Conservation (phyloP, 2,797 vertebrate genomes). For the Gymnocypris eckloni region DNA sequence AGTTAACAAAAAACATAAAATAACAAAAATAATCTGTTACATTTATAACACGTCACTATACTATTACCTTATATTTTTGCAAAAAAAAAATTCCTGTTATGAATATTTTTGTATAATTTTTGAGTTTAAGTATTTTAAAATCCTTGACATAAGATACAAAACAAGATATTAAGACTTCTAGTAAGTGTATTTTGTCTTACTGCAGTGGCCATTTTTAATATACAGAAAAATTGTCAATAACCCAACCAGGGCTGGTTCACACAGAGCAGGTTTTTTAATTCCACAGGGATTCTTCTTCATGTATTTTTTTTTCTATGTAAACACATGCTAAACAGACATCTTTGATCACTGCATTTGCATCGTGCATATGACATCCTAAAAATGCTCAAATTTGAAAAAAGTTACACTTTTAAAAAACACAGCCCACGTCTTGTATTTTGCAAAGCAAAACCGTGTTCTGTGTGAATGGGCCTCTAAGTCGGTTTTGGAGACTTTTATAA, state of each 20-base stretch:
- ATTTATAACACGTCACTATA: not conserved
- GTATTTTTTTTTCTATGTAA: not conserved
- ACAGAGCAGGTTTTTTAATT: not conserved
- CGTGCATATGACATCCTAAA: not conserved
- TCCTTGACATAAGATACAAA: not conserved
- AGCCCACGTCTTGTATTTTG: not conserved
- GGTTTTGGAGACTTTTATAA: not conserved
- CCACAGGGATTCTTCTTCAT: not conserved
- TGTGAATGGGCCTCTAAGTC: not conserved
- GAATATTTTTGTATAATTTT: not conserved
- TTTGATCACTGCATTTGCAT: not conserved
- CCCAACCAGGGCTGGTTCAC: not conserved
- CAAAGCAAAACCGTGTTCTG: not conserved
- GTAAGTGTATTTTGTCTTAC: not conserved
- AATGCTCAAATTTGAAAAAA: not conserved
- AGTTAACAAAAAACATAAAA: not conserved
- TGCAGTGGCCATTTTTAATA: not conserved
- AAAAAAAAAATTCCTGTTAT: not conserved
- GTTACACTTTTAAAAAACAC: not conserved
- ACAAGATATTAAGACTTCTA: too few species aligned
- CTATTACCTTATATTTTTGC: not conserved
- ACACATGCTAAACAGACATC: not conserved
- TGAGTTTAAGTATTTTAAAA: not conserved
- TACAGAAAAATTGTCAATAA: not conserved
- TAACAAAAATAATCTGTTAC: not conserved